Percentiles rank a stretch among this genome's conserved stretches.
Conservation (phyloP, 2,113 vertebrate genomes). For the Psettodes erumei region DNA sequence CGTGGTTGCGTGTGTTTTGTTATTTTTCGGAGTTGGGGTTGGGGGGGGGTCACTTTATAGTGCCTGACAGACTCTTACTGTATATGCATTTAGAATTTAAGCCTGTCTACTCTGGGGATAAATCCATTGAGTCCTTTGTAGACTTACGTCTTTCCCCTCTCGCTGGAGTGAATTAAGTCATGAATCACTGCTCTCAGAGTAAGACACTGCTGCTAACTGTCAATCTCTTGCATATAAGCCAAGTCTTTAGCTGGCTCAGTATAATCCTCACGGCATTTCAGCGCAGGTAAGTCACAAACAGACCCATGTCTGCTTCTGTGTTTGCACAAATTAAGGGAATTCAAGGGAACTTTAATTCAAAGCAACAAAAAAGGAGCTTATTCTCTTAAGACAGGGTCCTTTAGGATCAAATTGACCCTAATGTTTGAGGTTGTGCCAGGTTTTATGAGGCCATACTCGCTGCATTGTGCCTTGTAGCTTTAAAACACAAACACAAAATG, state of each 20-base stretch:
- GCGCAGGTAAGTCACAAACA: conserved; percentile 54
- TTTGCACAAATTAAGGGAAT: conserved; percentile 62
- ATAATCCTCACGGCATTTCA: conserved; percentile 58
- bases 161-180: conserved; percentile 60
- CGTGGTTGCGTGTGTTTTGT: background rate
- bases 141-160: conserved; percentile 45
- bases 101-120: conserved; percentile 50
- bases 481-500: conserved; percentile 40
- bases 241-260: conserved; percentile 47
- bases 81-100: conserved; percentile 56
- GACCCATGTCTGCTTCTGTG: conserved; percentile 44
- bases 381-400: conserved; percentile 33
- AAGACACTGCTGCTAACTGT: conserved; percentile 26
- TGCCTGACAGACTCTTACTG: conserved; percentile 57
- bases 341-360: conserved; percentile 35
- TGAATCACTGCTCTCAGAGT: conserved; percentile 67
- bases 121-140: conserved; percentile 49
- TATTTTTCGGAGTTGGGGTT: too few species aligned
- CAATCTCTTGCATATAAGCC: conserved; percentile 51
- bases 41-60: conserved; percentile 26
- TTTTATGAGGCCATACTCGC: conserved; percentile 14
- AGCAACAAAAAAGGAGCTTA: conserved; percentile 36
- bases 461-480: conserved; percentile 25
- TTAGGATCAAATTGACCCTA: conserved; percentile 18
- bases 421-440: conserved; percentile 19